Evolutionary conservation across 2,797 vertebrate genomes (phyloP).

Genomic region (Rhabdomys pumilio): DNA sequence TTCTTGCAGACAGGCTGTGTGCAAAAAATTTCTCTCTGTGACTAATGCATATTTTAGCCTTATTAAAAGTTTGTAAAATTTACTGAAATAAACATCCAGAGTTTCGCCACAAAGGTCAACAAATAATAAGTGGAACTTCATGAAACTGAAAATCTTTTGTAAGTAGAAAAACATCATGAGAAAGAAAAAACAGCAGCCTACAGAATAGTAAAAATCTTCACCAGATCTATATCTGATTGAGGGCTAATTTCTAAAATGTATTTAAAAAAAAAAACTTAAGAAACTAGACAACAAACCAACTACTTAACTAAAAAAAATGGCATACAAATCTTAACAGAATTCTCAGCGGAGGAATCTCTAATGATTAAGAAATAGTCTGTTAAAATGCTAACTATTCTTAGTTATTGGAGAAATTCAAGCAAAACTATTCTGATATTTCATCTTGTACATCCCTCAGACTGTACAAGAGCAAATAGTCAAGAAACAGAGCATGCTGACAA

Average conservation of each 20-base stretch:
- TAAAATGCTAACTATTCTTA: no score
- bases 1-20: background rate
- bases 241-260: background rate
- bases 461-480: no score
- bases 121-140: background rate
- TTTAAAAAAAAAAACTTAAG: background rate
- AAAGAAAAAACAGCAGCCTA: background rate
- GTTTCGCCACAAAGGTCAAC: background rate
- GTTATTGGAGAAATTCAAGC: no score
- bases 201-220: background rate
- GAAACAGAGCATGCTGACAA: no score
- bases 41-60: background rate
- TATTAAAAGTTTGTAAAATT: background rate
- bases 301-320: background rate
- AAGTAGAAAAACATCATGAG: background rate
- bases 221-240: background rate
- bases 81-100: background rate
- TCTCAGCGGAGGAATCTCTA: background rate
- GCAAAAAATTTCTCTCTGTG: background rate
- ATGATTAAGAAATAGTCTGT: background rate
- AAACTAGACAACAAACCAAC: background rate
- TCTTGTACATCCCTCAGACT: no score
- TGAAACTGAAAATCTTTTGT: background rate
- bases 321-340: background rate
- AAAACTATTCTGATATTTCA: no score